Conservation (phyloP, 2,113 vertebrate genomes). For the Cephalopholis sonnerati region DNA sequence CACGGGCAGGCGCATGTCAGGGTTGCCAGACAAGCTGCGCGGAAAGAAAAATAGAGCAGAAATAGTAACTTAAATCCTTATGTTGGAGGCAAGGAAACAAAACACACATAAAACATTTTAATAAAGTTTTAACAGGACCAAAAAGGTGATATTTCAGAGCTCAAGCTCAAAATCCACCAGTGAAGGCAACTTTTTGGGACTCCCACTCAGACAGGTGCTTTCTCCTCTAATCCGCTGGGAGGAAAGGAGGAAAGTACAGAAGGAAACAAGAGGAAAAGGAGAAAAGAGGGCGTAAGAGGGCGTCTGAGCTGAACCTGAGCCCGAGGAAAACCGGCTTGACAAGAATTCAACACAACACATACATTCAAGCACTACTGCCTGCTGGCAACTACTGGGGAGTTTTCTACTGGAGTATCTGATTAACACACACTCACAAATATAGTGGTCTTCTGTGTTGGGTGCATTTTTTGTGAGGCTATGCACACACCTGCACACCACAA, state of each 20-base stretch:
- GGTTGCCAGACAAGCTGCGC: conserved; percentile 37
- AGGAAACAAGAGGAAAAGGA: background rate
- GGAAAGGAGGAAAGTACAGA: background rate
- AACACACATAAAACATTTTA: background rate
- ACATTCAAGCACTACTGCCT: conserved; percentile 32
- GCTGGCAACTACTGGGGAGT: conserved; percentile 24
- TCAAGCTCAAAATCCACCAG: background rate
- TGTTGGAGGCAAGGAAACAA: background rate
- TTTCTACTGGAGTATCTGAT: conserved; percentile 36
- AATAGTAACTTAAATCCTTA: background rate
- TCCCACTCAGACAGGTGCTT: conserved; percentile 54
- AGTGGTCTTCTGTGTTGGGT: conserved; percentile 38
- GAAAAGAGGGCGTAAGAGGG: conserved; percentile 12
- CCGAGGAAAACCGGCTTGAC: conserved; percentile 74
- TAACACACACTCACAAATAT: conserved; percentile 10
- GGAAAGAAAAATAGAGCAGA: conserved; percentile 16
- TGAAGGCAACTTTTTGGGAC: background rate
- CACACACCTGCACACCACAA: conserved; percentile 53
- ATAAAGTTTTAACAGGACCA: background rate
- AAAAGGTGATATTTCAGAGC: background rate
- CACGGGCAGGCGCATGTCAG: conserved; percentile 16
- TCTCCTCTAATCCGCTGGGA: background rate
- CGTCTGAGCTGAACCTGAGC: conserved; percentile 49
- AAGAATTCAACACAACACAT: conserved; percentile 62
- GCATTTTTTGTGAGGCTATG: background rate